Base-by-base conservation (phyloP, 2,888 invertebrate species). In the Cerceris ruficornis region DNA sequence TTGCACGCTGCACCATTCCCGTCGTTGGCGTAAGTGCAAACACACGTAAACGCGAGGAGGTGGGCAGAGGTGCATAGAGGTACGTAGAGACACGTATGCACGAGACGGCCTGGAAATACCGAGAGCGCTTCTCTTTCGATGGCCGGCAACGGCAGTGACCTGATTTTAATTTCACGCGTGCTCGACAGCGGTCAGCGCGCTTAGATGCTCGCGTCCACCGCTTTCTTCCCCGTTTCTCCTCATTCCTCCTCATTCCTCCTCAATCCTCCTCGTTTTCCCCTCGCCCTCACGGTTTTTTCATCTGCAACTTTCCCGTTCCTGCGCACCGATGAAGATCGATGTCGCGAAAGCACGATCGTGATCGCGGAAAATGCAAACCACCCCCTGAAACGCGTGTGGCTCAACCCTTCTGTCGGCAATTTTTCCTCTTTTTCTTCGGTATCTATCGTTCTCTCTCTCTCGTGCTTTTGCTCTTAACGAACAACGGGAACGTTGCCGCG, bases 101-200 rank as follows among this genome's bases (percentile, higher is more conserved):
- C 52, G 50, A 78, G 66, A 70, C 71, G 67, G 72, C 62, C 81
- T 77, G 80, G 84, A 87, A 86, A 82, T 84, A 83, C 74, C 87
- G 73, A 69, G 83, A 78, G 77, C 80, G 83, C 67, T 28, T 28
- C 73, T 77, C 83, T 80, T 84, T 79, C 66, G 77, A 41, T 76
- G 77, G 70, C 61, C 71, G 67, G 65, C 74, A 74, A 70, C 80
- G 76, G 84, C 78, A 83, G 77, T 87, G 87, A 86, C 87, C 86
- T 80, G 88, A 85, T 87, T 87, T 82, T 82, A 86, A 87, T 87
- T 85, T 80, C 82, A 83, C 82, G 82, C 82, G 79, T 80, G 72
- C 60, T 68, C 82, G 64, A 84, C 75, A 62, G 75, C 72, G 75
- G 77, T 75, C 73, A 61, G 60, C 55, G 70, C 68, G 77, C 58